Evolutionary conservation across 2,113 vertebrate species (phyloP).

Genomic region (Zootoca vivipara): DNA sequence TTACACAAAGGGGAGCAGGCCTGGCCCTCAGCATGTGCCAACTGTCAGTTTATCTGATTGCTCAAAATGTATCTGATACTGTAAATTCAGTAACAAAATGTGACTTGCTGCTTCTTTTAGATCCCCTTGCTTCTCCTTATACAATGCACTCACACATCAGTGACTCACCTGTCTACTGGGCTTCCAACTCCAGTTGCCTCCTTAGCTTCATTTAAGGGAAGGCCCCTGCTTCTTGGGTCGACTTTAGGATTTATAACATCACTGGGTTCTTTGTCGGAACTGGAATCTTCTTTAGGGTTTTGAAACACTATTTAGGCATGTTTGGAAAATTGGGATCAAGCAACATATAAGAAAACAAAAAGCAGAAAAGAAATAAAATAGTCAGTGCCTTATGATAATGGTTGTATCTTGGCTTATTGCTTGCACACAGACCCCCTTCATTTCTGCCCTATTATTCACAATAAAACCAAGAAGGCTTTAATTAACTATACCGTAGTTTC

Average conservation of each 20-base stretch:
- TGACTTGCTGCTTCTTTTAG: background rate
- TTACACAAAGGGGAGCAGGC: background rate
- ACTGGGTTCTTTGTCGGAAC: background rate
- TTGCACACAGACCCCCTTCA: too few relatives aligned
- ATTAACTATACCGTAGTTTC: too few relatives aligned
- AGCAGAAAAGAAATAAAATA: rapidly evolving
- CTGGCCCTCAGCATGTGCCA: background rate
- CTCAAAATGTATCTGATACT: background rate
- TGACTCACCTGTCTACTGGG: slow-evolving; percentile 41
- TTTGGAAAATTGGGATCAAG: background rate
- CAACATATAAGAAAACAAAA: rapidly evolving
- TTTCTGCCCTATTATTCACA: too few relatives aligned
- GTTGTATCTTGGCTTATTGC: too few relatives aligned
- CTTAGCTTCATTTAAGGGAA: background rate
- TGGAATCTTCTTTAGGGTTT: background rate
- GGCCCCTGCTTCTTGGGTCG: rapidly evolving
- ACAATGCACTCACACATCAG: rapidly evolving
- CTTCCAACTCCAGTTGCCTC: rapidly evolving
- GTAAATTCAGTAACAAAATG: background rate
- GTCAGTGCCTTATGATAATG: background rate
- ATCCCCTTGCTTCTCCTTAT: background rate
- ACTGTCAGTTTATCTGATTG: background rate
- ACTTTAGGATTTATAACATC: background rate
- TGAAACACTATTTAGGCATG: background rate
- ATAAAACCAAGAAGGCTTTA: too few relatives aligned